Evolutionary conservation across 2,113 vertebrate species (phyloP), one percentile per base, ranked within the genome.

Genomic region (Cryptotis parvus): DNA sequence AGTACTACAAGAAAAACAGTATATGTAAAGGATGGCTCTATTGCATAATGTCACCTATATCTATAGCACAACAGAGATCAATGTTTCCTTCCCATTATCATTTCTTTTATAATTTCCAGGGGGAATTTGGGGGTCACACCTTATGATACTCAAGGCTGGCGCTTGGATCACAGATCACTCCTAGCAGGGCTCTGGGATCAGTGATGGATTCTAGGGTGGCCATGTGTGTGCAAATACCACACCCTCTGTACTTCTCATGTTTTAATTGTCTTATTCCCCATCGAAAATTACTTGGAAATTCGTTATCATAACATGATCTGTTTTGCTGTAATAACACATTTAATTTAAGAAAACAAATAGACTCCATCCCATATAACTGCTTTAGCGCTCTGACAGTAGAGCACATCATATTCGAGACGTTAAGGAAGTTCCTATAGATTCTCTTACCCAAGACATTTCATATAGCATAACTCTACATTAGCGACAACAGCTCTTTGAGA

Each of bases 271-370:
- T 89, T 45, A 69, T 87, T 63, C 6, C 58, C 12, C 20, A 16
- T 69, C 52, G 68, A 8, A 87, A 86, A 11, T 4, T 65, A 43
- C 16, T 58, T 52, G 16, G 26, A 9, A 79, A 61, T 55, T 80
- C 69, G 66, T 88, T 31, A 76, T 84, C 45, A 24, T 22, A 58
- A 73, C 85, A 66, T 18, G n/a, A 55, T 29, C 14, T 85, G 33
- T 2, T 15, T 12, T 37, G 31, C 24, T 86, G 24, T 27, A 55
- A 61, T 83, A 90, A 39, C 31, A 52, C 66, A 52, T 35, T 73
- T 80, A 65, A 77, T 35, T 73, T 80, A 65, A 77, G 31, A 39
- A 91, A 93, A 70, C n/a, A 74, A 82, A 68, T 87, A 18, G 58
- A 82, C 84, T 58, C 4, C 41, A 55, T 11, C 75, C 27, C 55